phyloP scores from a whole-genome alignment of 1,140 invertebrate genomes.

The Linepithema humile region DNA sequence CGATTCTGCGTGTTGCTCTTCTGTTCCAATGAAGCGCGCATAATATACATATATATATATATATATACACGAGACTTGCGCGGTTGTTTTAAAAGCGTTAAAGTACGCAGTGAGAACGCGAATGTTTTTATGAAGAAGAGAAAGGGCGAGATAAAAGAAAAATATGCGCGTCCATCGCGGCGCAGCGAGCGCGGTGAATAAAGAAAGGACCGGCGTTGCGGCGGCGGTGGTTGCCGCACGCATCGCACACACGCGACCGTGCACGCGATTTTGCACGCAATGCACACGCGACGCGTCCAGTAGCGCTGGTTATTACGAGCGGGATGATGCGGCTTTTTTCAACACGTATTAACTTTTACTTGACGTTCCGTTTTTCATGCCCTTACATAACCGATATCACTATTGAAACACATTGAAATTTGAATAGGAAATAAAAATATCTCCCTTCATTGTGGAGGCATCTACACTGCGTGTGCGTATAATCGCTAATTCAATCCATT shows the following conservation, averaged over 20 bases:
- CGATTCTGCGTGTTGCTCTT: neutral
- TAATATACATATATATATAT: too few relatives aligned
- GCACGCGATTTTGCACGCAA: neutral
- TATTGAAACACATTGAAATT: too few relatives aligned
- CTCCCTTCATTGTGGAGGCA: too few relatives aligned
- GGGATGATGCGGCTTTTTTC: neutral
- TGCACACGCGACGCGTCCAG: neutral
- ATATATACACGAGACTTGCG: neutral
- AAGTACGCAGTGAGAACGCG: neutral
- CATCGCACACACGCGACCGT: neutral
- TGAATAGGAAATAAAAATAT: too few relatives aligned
- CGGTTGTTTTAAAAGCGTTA: neutral
- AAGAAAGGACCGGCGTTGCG: neutral
- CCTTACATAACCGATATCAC: neutral
- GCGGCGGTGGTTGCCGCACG: neutral
- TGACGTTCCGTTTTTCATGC: neutral
- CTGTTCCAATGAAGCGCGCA: neutral
- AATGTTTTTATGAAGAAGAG: conserved; percentile 7
- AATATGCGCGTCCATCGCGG: neutral
- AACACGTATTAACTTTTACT: neutral
- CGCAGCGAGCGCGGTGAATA: neutral
- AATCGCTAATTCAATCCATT: too few relatives aligned
- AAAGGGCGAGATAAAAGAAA: neutral
- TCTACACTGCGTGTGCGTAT: too few relatives aligned
- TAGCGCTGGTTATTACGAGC: neutral